phyloP scores from a whole-genome alignment of 35 echinoderm and acorn worm genomes.

The Holothuria glaberrima region DNA sequence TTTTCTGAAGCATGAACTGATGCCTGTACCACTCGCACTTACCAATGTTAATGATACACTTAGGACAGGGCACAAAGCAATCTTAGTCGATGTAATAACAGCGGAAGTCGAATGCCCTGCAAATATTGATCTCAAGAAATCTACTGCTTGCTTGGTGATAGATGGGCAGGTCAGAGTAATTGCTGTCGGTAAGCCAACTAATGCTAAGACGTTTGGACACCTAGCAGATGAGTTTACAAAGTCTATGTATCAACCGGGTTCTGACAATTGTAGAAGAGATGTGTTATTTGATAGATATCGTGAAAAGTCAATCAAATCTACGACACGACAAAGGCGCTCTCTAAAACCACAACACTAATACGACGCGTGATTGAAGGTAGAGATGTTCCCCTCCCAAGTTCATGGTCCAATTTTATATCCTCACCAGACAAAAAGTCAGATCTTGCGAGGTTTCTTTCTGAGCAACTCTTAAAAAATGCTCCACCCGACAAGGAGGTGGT shows the following conservation, averaged over 20 bases:
- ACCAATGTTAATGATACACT: slow-evolving; percentile 47
- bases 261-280: no score
- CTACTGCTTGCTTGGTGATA: slow-evolving; percentile 43
- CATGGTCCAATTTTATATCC: slow-evolving; percentile 59
- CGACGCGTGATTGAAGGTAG: no score
- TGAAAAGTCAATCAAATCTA: slow-evolving; percentile 57
- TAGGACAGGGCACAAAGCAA: slow-evolving; percentile 12
- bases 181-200: slow-evolving; percentile 3
- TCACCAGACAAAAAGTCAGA: slow-evolving; percentile 50
- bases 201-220: slow-evolving; percentile 38
- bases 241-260: slow-evolving; percentile 50
- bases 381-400: slow-evolving; percentile 64
- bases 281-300: no score
- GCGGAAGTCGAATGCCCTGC: no score
- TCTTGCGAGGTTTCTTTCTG: slow-evolving; percentile 50
- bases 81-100: no score
- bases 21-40: slow-evolving; percentile 49
- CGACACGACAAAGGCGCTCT: slow-evolving; percentile 42
- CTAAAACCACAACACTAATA: slow-evolving; percentile 42
- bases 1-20: slow-evolving; percentile 28
- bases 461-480: background rate
- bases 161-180: slow-evolving; percentile 41
- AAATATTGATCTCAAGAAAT: slow-evolving; percentile 44
- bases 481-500: background rate
- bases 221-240: background rate